Evolutionary conservation across 53 echinoderm and acorn worm species (phyloP).

Genomic region (Temnopleurus reevesii): DNA sequence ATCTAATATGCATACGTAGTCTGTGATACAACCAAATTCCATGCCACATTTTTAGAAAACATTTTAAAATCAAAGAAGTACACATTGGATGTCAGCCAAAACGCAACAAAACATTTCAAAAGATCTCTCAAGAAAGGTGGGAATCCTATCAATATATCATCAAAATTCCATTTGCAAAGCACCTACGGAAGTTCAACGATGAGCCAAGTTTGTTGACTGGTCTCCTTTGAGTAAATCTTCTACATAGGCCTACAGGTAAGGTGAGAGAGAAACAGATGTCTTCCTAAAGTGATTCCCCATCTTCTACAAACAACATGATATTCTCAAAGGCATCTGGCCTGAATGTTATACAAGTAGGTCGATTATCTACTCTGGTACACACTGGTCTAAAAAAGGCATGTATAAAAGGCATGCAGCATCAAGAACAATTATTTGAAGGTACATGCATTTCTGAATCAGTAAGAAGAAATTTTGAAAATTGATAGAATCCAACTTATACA

Average conservation of each 20-base stretch:
- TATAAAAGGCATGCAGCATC: too few relatives aligned
- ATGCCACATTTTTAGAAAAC: not conserved
- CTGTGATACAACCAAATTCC: too few relatives aligned
- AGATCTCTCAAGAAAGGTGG: not conserved
- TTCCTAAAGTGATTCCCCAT: slow-evolving; percentile 10
- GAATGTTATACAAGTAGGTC: not conserved
- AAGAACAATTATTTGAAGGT: too few relatives aligned
- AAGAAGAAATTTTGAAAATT: too few relatives aligned
- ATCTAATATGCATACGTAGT: too few relatives aligned
- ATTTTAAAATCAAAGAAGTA: not conserved
- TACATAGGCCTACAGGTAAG: slow-evolving; percentile 33
- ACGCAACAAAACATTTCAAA: not conserved
- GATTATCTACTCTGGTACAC: too few relatives aligned
- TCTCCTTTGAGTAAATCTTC: too few relatives aligned
- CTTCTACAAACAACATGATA: slow-evolving; percentile 18
- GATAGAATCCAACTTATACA: too few relatives aligned
- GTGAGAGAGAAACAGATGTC: not conserved
- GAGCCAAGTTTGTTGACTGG: slow-evolving; percentile 20
- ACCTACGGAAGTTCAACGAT: not conserved
- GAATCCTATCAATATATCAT: slow-evolving; percentile 1
- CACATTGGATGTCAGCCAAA: not conserved
- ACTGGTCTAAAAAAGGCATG: too few relatives aligned
- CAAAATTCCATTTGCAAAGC: slow-evolving; percentile 2
- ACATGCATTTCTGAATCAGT: too few relatives aligned
- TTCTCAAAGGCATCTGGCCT: slow-evolving; percentile 21